These are phyloP conservation scores for Cantharis rustica DNA, from an alignment of 2,888 invertebrate species.

Conservation along the genomic window DNA sequence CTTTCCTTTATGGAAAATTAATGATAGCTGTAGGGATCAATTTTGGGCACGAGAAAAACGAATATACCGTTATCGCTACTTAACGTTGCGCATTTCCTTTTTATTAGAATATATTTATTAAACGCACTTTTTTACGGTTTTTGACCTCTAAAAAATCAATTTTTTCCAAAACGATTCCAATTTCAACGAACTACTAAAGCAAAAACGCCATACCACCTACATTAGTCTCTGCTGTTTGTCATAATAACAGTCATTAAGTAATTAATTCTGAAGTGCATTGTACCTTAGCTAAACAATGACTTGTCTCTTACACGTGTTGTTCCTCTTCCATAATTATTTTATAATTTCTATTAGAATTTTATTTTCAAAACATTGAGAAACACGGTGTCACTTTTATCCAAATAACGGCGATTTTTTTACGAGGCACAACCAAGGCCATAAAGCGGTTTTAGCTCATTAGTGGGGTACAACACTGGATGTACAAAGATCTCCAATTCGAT, in stretches of 20 bases:
- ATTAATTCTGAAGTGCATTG: background rate
- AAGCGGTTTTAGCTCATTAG: too few relatives aligned
- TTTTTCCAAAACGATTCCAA: background rate
- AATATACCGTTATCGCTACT: background rate
- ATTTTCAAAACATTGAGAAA: too few relatives aligned
- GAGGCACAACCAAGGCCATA: too few relatives aligned
- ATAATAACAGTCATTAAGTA: background rate
- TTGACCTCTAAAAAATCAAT: background rate
- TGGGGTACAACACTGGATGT: too few relatives aligned
- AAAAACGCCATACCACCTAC: background rate
- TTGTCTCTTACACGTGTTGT: background rate
- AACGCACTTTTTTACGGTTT: background rate
- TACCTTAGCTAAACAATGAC: background rate
- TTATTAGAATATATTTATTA: background rate
- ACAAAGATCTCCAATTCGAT: too few relatives aligned
- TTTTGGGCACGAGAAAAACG: background rate
- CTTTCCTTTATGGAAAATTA: background rate
- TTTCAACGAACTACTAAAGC: background rate
- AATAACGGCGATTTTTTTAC: too few relatives aligned
- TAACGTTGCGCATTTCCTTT: background rate
- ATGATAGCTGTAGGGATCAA: background rate
- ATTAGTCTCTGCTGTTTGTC: background rate
- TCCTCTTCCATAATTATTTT: background rate
- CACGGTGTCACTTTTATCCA: too few relatives aligned
- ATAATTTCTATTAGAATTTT: background rate